phyloP scores from a whole-genome alignment of 1,140 invertebrate genomes.

The Hetaerina americana region DNA sequence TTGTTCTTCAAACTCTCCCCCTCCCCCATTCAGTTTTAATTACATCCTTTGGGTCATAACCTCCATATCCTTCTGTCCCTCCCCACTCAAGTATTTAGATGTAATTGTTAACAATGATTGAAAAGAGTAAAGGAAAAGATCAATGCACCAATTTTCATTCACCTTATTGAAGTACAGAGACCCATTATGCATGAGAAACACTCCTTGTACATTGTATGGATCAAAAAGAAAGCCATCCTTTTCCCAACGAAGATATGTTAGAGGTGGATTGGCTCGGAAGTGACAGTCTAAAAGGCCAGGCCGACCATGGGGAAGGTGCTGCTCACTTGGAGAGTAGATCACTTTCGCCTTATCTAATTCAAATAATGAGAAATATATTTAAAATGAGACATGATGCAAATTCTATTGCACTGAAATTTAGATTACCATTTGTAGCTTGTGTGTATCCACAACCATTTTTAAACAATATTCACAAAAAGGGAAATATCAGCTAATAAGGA shows the following conservation, averaged over 20 bases:
- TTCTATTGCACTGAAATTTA: too few species aligned
- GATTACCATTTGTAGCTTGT: not conserved
- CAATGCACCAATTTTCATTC: too few species aligned
- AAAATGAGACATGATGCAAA: constrained; percentile 1
- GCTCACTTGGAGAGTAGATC: constrained; percentile 72
- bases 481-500: too few species aligned
- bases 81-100: too few species aligned
- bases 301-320: constrained; percentile 78
- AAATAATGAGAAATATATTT: too few species aligned
- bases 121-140: too few species aligned
- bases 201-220: constrained; percentile 76
- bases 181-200: constrained; percentile 73
- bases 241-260: constrained; percentile 87
- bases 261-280: constrained; percentile 81
- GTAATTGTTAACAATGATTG: too few species aligned
- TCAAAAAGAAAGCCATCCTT: constrained; percentile 87
- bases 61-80: too few species aligned
- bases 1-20: too few species aligned
- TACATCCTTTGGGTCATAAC: too few species aligned
- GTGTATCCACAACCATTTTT: constrained; percentile 2
- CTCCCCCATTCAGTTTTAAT: too few species aligned
- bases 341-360: constrained; percentile 86
- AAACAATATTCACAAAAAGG: too few species aligned
- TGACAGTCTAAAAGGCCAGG: constrained; percentile 84
- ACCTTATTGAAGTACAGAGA: constrained; percentile 70